Conservation (phyloP, 2,113 vertebrate genomes). For the Chiloscyllium plagiosum region DNA sequence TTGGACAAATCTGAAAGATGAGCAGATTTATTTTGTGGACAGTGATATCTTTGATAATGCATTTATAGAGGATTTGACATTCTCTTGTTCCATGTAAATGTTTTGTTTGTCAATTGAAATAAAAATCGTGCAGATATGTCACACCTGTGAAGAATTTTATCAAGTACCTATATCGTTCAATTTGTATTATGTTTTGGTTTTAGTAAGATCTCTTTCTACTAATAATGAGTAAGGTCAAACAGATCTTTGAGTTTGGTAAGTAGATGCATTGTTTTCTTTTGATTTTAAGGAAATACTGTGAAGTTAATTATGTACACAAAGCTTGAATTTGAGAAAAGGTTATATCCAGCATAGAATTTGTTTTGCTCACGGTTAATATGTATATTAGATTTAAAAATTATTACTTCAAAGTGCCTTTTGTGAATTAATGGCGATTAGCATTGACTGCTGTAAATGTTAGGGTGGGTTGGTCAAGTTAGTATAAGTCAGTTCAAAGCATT, state of each 20-base stretch:
- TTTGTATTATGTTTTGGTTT: constrained; percentile 8
- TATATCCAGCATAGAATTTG: neutral
- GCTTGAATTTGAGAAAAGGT: neutral
- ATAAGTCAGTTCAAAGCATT: neutral
- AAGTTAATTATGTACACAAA: neutral
- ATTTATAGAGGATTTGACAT: constrained; percentile 38
- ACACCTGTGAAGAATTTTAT: constrained; percentile 24
- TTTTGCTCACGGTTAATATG: neutral
- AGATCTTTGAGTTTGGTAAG: neutral
- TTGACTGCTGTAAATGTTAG: neutral
- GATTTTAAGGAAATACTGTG: neutral
- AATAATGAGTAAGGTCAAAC: neutral
- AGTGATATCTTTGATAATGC: constrained; percentile 36
- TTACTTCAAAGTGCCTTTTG: neutral
- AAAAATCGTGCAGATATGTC: constrained; percentile 38
- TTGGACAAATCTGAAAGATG: constrained; percentile 35
- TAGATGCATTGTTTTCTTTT: too few relatives aligned
- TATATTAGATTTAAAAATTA: constrained; percentile 2
- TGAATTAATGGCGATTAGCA: neutral
- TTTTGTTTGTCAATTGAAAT: constrained; percentile 37
- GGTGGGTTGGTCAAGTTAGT: neutral
- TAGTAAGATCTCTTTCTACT: neutral
- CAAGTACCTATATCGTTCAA: neutral
- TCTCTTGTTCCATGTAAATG: constrained; percentile 37
- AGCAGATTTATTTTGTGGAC: constrained; percentile 37